Evolutionary conservation across 2,888 invertebrate species (phyloP), one percentile per base, ranked within the genome.

Genomic region (Drosophila basisetae): DNA sequence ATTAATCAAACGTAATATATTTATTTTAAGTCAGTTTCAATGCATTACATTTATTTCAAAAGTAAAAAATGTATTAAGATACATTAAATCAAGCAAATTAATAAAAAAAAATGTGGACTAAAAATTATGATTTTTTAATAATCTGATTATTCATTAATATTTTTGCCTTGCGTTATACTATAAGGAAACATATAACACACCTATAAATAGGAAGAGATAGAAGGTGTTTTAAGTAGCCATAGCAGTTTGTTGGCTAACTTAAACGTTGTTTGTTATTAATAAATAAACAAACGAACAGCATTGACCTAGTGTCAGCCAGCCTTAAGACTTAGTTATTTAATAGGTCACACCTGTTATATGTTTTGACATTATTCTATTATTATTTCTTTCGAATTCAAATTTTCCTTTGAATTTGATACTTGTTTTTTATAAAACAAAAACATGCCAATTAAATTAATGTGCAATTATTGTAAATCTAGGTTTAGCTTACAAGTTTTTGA

Each of bases 181-280:
- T 13, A 13, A 13, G 47, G 22, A 22, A 22, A 7, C 7, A 16
- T 1, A 22, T 25, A 4, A 6, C 13, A 13, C 2, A 43, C 22
- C 22, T 13, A 0, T 22, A 35, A 5, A 2, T 22, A 9, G 25
- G 25, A 25, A 47, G 4, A 16, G 2, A 9, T 16, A 4, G 7
- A 16, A 47, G 2, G 28, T 50, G 18, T 50, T 50, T 28, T 10
- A 18, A 25, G 33, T 54, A 16, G 37, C 7, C 37, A 55, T 55
- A 28, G n/a, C n/a, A 47, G 16, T 7, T 47, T 16, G 4, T 25
- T 25, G 22, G 6, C 9, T 22, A 13, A 22, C 31, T 10, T 13
- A 13, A 13, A 13, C 37, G 16, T 28, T 39, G 55, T 56, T 39
- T 56, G 37, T 56, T 56, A 9, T 39, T 56, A 28, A 39, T 56